phyloP scores from a whole-genome alignment of 2,797 vertebrate species.

The Pachyuromys duprasi region DNA sequence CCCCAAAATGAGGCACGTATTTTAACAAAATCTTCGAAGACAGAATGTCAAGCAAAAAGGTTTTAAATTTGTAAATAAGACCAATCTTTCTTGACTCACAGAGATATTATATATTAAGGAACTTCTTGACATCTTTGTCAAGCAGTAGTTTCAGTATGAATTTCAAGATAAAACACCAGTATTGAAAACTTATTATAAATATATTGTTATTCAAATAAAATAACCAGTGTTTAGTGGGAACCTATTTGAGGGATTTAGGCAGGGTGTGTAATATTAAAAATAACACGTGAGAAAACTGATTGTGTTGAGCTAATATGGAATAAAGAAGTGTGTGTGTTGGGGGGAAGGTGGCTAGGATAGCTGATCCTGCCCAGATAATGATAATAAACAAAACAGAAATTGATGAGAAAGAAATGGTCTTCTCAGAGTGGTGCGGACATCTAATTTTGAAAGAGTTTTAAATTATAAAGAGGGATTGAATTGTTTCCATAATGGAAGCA shows the following conservation, averaged over 20 bases:
- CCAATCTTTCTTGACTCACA: background rate
- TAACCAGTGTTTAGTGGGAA: background rate
- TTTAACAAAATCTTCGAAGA: background rate
- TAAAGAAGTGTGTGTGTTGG: background rate
- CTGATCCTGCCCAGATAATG: background rate
- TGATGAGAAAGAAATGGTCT: background rate
- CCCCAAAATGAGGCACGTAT: background rate
- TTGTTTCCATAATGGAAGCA: background rate
- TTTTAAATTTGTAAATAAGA: background rate
- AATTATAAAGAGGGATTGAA: constrained; percentile 13
- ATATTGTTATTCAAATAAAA: background rate
- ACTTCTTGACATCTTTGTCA: background rate
- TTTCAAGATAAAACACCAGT: background rate
- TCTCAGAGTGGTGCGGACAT: background rate
- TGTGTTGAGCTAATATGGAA: background rate
- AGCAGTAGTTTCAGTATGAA: background rate
- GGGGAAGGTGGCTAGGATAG: rapidly evolving
- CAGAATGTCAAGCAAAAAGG: background rate
- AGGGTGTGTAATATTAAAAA: background rate
- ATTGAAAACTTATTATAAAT: constrained; percentile 18
- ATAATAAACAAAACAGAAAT: background rate
- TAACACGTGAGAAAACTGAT: background rate
- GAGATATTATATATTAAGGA: background rate
- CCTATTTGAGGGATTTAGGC: background rate
- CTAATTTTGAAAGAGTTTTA: constrained; percentile 4